These are phyloP conservation scores for Argyresthia goedartella DNA, from an alignment of 2,888 invertebrate genomes.

Conservation along the genomic window DNA sequence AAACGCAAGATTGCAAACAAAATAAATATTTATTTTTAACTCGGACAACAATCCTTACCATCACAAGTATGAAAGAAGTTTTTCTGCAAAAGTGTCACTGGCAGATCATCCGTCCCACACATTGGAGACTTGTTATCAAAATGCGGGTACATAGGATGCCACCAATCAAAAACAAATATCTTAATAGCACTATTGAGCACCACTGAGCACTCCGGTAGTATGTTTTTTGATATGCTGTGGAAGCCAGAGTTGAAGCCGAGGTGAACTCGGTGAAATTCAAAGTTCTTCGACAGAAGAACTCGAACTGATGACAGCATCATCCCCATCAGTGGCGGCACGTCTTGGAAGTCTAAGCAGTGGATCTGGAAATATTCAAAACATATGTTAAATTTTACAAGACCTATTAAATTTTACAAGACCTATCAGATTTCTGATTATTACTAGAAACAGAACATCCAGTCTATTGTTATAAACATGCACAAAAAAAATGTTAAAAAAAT, in stretches of 20 bases:
- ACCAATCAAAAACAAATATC: constrained; percentile 75
- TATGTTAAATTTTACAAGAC: not conserved
- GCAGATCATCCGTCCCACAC: constrained; percentile 30
- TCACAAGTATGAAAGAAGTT: constrained; percentile 32
- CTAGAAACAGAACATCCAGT: no score
- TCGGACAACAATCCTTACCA: constrained; percentile 11
- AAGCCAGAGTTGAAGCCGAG: constrained; percentile 58
- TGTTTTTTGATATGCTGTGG: constrained; percentile 29
- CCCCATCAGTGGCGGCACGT: constrained; percentile 72
- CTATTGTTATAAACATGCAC: no score
- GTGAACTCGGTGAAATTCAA: constrained; percentile 64
- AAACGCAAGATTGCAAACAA: not conserved
- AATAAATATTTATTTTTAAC: not conserved
- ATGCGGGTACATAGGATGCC: constrained; percentile 70
- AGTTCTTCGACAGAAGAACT: constrained; percentile 65
- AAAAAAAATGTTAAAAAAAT: not conserved
- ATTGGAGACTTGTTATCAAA: constrained; percentile 33
- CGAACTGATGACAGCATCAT: constrained; percentile 68
- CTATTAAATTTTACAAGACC: no score
- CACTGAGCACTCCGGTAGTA: constrained; percentile 38
- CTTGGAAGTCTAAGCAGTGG: constrained; percentile 64
- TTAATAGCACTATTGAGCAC: constrained; percentile 33
- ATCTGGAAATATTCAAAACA: constrained; percentile 45
- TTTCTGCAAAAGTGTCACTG: constrained; percentile 32
- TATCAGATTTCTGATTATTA: no score